Conservation (phyloP, 2,113 vertebrate species). For the Romanogobio albipinnatus region DNA sequence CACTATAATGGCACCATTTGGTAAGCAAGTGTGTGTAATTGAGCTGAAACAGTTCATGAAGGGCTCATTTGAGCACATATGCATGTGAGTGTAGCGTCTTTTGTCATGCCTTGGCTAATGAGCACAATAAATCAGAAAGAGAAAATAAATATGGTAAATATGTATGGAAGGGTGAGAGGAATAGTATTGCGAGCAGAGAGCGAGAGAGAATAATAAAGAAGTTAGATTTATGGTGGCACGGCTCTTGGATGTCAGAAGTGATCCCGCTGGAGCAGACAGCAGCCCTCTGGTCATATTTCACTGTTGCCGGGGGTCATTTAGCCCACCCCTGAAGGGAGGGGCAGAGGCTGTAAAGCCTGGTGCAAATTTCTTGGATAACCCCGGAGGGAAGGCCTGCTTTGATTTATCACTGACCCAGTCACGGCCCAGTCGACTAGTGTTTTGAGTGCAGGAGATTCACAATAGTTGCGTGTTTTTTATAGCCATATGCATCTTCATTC, state of each 20-base stretch:
- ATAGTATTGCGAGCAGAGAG: slow-evolving; percentile 49
- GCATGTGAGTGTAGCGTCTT: background rate
- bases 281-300: slow-evolving; percentile 74
- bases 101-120: slow-evolving; percentile 33
- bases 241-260: slow-evolving; percentile 69
- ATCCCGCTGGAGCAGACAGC: slow-evolving; percentile 67
- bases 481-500: background rate
- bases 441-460: slow-evolving; percentile 39
- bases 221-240: slow-evolving; percentile 73
- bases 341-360: slow-evolving; percentile 59
- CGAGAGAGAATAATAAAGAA: slow-evolving; percentile 66
- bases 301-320: slow-evolving; percentile 58
- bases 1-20: slow-evolving; percentile 13
- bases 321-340: slow-evolving; percentile 53
- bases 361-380: slow-evolving; percentile 60
- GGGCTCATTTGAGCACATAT: background rate
- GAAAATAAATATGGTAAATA: slow-evolving; percentile 60
- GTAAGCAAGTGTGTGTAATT: slow-evolving; percentile 27
- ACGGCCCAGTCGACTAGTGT: slow-evolving; percentile 30
- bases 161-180: slow-evolving; percentile 54
- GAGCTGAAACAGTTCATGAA: slow-evolving; percentile 3
- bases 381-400: slow-evolving; percentile 50
- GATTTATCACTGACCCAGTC: slow-evolving; percentile 48
- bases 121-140: slow-evolving; percentile 64
- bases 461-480: background rate